A percentile compares a stretch with the other conserved stretches of the same genome.
These are phyloP conservation scores for Himalopsyche tibetana DNA, from an alignment of 2,888 invertebrate species.

Conservation along the genomic window DNA sequence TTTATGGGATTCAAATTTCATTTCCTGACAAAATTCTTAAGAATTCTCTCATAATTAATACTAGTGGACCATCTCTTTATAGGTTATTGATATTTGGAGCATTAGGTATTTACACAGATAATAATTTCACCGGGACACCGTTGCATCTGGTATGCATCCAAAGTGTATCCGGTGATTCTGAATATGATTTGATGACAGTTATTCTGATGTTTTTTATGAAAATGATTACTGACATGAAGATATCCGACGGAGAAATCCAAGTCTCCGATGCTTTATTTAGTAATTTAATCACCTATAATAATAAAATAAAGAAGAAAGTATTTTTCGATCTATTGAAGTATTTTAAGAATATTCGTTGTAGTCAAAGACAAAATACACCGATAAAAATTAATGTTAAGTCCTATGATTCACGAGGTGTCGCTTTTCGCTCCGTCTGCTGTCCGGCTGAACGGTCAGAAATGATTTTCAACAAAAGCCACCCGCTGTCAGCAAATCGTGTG, in stretches of 20 bases:
- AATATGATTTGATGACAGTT: not conserved
- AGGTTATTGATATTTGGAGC: not conserved
- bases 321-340: slow-evolving; percentile 40
- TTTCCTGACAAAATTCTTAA: not conserved
- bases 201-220: not conserved
- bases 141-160: not conserved
- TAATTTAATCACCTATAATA: slow-evolving; percentile 33
- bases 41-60: not conserved
- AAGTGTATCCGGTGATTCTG: not conserved
- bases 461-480: not conserved
- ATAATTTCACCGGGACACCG: not conserved
- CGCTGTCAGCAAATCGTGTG: not conserved
- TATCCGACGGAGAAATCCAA: not conserved
- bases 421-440: not conserved
- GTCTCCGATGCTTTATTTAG: slow-evolving; percentile 19
- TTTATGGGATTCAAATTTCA: not conserved
- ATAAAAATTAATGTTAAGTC: not conserved
- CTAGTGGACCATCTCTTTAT: slow-evolving; percentile 29
- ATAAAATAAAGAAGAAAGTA: slow-evolving; percentile 17
- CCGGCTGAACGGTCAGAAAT: not conserved
- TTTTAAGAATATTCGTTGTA: slow-evolving; percentile 27
- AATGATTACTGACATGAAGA: slow-evolving; percentile 1
- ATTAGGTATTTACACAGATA: not conserved
- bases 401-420: not conserved
- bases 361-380: slow-evolving; percentile 12